Percentiles rank a stretch among this genome's conserved stretches.
Evolutionary conservation across 2,888 invertebrate species (phyloP).

Genomic region (Trissolcus brochymenae): DNA sequence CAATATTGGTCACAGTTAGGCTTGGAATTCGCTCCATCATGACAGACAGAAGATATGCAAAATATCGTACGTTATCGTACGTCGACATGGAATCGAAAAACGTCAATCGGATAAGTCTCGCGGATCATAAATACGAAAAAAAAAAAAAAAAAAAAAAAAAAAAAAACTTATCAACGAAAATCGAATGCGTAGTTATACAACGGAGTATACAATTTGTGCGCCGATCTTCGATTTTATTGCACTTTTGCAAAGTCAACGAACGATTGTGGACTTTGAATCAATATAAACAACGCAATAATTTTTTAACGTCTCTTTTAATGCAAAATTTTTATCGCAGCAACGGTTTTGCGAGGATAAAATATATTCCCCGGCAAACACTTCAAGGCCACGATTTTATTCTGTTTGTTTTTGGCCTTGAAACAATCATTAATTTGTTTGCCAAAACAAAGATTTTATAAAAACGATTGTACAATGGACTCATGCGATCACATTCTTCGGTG

Average conservation of each 20-base stretch:
- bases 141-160: not conserved
- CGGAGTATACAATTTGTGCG: slow-evolving; percentile 18
- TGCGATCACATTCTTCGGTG: slow-evolving; percentile 26
- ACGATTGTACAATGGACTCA: slow-evolving; percentile 16
- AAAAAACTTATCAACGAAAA: slow-evolving; percentile 1
- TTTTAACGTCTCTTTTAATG: slow-evolving; percentile 24
- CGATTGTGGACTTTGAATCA: slow-evolving; percentile 19
- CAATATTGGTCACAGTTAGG: slow-evolving; percentile 70
- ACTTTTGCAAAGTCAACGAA: slow-evolving; percentile 26
- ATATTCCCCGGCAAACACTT: not conserved
- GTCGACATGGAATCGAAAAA: slow-evolving; percentile 40
- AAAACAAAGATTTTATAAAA: not conserved
- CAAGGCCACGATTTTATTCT: too few relatives aligned
- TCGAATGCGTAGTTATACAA: slow-evolving; percentile 8
- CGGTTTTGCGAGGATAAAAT: slow-evolving; percentile 11
- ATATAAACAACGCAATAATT: slow-evolving; percentile 27
- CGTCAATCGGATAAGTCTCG: slow-evolving; percentile 51
- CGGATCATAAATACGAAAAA: not conserved
- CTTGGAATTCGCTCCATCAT: slow-evolving; percentile 59
- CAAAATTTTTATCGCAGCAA: slow-evolving; percentile 15
- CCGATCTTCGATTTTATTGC: slow-evolving; percentile 25
- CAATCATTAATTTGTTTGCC: not conserved
- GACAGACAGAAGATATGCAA: slow-evolving; percentile 67
- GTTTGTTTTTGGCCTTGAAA: not conserved
- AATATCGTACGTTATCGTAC: slow-evolving; percentile 62